A percentile compares a stretch with the other conserved stretches of the same genome.
These are phyloP conservation scores for Euura lappo DNA, from an alignment of 1,140 invertebrate species.

Conservation along the genomic window DNA sequence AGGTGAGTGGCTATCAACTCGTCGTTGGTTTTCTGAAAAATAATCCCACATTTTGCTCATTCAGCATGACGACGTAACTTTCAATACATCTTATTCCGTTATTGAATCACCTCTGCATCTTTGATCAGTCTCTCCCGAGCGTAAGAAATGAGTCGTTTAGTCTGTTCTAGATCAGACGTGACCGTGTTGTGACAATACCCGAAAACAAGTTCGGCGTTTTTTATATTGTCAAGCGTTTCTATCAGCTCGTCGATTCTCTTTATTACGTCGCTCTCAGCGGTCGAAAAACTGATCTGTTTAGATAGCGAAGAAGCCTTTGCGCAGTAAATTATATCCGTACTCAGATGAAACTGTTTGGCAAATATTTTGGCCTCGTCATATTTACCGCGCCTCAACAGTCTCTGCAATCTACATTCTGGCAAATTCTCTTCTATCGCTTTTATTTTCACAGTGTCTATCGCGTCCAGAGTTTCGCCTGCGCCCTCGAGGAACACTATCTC, in stretches of 20 bases:
- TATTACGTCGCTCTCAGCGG: slow-evolving; percentile 24
- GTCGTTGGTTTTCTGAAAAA: slow-evolving; percentile 16
- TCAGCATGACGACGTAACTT: neutral
- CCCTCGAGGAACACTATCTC: slow-evolving; percentile 51
- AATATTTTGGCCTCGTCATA: slow-evolving; percentile 55
- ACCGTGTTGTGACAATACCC: slow-evolving; percentile 53
- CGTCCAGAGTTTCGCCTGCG: slow-evolving; percentile 21
- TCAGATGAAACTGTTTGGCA: slow-evolving; percentile 49
- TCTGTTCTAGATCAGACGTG: slow-evolving; percentile 39
- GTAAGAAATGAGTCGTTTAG: slow-evolving; percentile 42
- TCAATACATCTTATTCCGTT: neutral
- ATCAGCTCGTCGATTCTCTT: slow-evolving; percentile 35
- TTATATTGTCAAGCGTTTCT: slow-evolving; percentile 41
- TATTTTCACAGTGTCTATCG: slow-evolving; percentile 43
- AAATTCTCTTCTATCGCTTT: slow-evolving; percentile 51
- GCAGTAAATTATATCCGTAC: slow-evolving; percentile 46
- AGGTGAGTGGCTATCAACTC: slow-evolving; percentile 24
- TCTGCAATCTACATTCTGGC: slow-evolving; percentile 47
- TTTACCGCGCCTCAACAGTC: slow-evolving; percentile 48
- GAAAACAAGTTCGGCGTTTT: slow-evolving; percentile 46
- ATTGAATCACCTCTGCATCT: slow-evolving; percentile 31
- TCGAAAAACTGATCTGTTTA: slow-evolving; percentile 44
- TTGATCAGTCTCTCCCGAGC: slow-evolving; percentile 40
- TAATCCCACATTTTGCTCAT: neutral
- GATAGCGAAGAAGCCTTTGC: slow-evolving; percentile 46